A percentile compares a stretch with the other conserved stretches of the same genome.
Conservation (phyloP, 2,888 invertebrate species). For the Caenorhabditis sp. region DNA sequence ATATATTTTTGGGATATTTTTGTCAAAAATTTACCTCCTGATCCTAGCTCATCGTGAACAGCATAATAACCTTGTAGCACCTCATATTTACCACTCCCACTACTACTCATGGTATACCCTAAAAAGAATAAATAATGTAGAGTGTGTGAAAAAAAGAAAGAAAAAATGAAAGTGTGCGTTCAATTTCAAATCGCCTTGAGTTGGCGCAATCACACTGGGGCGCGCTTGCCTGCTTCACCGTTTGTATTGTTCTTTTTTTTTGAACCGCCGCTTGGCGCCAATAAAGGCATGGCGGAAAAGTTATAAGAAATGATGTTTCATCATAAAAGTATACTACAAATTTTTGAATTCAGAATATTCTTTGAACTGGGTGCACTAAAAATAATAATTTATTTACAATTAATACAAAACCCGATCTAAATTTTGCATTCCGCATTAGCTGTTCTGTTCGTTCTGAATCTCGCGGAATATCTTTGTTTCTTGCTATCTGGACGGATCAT, state of each 20-base stretch:
- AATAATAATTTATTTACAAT: background rate
- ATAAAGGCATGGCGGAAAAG: no score
- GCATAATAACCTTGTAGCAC: slow-evolving; percentile 48
- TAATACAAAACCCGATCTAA: background rate
- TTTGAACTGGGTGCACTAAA: no score
- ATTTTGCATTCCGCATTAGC: slow-evolving; percentile 36
- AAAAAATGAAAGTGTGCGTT: background rate
- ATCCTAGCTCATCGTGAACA: slow-evolving; percentile 62
- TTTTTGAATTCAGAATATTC: no score
- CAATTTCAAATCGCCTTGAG: background rate
- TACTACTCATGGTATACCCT: background rate
- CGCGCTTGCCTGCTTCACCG: background rate
- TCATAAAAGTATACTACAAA: no score
- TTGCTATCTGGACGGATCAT: slow-evolving; percentile 9
- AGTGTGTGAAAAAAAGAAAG: background rate
- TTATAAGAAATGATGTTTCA: no score
- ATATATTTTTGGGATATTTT: background rate
- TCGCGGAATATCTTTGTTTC: slow-evolving; percentile 15
- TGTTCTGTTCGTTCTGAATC: slow-evolving; percentile 14
- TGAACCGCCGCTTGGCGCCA: no score
- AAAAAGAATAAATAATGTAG: background rate
- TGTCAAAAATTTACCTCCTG: slow-evolving; percentile 74
- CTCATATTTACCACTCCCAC: slow-evolving; percentile 18
- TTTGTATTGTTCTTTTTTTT: slow-evolving; percentile 2
- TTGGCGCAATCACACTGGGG: background rate